Evolutionary conservation across 2,797 vertebrate genomes (phyloP), one percentile per base, ranked within the genome.

Genomic region (Coluber constrictor): DNA sequence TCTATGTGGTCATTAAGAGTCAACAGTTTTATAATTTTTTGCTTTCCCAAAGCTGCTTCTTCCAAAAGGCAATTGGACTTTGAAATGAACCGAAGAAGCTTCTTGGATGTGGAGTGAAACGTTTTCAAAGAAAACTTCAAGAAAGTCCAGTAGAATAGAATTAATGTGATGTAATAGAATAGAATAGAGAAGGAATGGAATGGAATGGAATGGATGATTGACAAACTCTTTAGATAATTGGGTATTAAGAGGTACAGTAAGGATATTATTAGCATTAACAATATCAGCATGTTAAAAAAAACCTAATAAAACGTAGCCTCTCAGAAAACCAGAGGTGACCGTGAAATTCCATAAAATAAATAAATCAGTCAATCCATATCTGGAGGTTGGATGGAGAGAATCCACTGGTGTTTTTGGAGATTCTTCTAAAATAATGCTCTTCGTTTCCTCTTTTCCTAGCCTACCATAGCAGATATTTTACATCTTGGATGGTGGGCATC

Each of bases 401-500:
- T 13, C 89, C 56, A 18, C 88, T 1, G 16, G 86, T 57, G 0
- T 43, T 13, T 96, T 0, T 3, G 25, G 63, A 66, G 0, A 0
- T 86, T 1, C 20, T 93, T 74, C 1, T 88, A 93, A 87, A 6
- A 11, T 43, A 37, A 23, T 86, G 66, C 87, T 91, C 4, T 92
- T 91, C 89, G 27, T 27, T 57, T 4, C 66, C 2, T 97, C 1
- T 95, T 92, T 29, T 51, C 89, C 86, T 96, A 99, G 99, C 99
- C 99, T 92, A 99, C 99, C 0, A 98, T 99, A 96, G 98, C 98
- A 95, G 99, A 99, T 95, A 94, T 99, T 95, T 97, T 99, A 91
- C 99, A 98, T 47, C 97, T 99, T 92, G 99, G 99, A 95, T 99
- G 99, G 99, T 99, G 99, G 99, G 99, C 99, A 59, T 99, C 99